phyloP scores from a whole-genome alignment of 2,113 vertebrate species.

The Melanocharis versteri region DNA sequence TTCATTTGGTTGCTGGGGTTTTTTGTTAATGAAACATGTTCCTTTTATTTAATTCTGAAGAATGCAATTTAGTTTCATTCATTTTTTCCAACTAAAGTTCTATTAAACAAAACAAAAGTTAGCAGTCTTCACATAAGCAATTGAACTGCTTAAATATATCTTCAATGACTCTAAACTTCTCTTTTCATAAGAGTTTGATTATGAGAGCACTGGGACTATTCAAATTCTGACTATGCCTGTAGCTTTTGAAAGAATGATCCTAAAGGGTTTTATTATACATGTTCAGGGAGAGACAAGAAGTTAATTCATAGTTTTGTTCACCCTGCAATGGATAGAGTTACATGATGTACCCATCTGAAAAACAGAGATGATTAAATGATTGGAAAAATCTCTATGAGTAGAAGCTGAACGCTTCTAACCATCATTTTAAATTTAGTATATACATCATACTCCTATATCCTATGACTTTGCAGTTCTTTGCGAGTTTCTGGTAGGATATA shows the following conservation, averaged over 20 bases:
- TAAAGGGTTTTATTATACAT: background rate
- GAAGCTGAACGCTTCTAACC: background rate
- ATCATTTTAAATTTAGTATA: background rate
- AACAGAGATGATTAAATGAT: background rate
- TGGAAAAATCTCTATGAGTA: background rate
- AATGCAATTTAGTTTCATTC: background rate
- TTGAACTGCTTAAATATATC: slow-evolving; percentile 1
- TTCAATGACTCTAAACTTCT: background rate
- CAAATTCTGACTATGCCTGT: background rate
- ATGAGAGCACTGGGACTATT: background rate
- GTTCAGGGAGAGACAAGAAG: background rate
- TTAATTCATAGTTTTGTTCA: background rate
- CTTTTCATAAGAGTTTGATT: background rate
- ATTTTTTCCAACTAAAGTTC: background rate
- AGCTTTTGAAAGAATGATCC: background rate
- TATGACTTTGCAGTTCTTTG: background rate
- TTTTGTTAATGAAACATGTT: background rate
- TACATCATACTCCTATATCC: background rate
- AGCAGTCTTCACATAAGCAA: background rate
- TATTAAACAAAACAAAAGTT: slow-evolving; percentile 19
- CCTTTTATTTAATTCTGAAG: slow-evolving; percentile 36
- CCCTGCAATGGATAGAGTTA: background rate
- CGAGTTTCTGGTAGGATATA: background rate
- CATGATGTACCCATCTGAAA: background rate
- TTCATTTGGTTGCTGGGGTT: background rate